Evolutionary conservation across 1,140 invertebrate species (phyloP), one percentile per base, ranked within the genome.

Genomic region (Parasteatoda tepidariorum): DNA sequence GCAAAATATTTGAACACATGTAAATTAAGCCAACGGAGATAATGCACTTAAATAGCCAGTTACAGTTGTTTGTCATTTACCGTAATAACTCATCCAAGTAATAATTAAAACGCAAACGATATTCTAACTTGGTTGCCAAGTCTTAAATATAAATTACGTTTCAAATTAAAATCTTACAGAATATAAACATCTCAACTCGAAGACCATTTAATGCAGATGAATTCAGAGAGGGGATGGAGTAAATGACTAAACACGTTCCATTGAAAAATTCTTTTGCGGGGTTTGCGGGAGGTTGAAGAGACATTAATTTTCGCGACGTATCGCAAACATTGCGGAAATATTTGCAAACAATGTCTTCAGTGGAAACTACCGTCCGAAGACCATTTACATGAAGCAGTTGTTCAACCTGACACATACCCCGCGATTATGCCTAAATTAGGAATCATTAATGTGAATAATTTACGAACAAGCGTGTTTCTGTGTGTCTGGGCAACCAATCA

Each of bases 371-470:
- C 38, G 5, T 1, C 3, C 38, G 57, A n/a, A 28, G 57, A 61
- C 28, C 68, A 73, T 73, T 73, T 73, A 57, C 28, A 24, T 33
- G 18, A 22, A 33, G 66, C 41, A 57, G 68, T 73, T 30, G 54
- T 48, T 28, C 13, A 48, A 41, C 38, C 38, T 57, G 68, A 73
- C 68, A 73, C 68, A 73, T 55, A 41, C 68, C 26, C 48, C n/a
- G n/a, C 68, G 68, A 73, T 75, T 75, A 75, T 61, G 28, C 71
- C 71, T 75, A 75, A 75, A 75, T 75, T 75, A 75, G 71, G 30
- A 41, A 33, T 31, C 54, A 75, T 75, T 75, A 75, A 31, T 24
- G 57, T 75, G 71, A 75, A 75, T 75, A 59, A 75, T 75, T 75
- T 62, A 75, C 71, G 71, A 75, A 61, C 11, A 13, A 13, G 2